A percentile compares a stretch with the other conserved stretches of the same genome.
These are phyloP conservation scores for Clusia tigrina DNA, from an alignment of 2,888 invertebrate genomes.

Conservation along the genomic window DNA sequence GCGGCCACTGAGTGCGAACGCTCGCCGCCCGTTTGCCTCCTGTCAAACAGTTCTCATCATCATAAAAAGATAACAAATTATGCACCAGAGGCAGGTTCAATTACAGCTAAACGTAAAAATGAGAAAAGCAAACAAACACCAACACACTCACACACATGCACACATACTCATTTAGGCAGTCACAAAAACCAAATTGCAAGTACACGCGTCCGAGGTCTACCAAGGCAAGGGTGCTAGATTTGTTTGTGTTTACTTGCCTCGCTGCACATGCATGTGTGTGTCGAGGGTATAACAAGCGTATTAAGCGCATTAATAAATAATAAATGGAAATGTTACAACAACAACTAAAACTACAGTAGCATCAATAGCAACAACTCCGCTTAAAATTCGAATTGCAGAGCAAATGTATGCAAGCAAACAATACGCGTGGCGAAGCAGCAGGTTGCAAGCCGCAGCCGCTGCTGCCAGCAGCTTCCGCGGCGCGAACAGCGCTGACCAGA, in stretches of 20 bases:
- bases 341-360: not conserved
- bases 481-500: not conserved
- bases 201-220: not conserved
- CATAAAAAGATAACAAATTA: too few species aligned
- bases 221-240: not conserved
- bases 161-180: too few species aligned
- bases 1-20: too few species aligned
- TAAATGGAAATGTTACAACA: slow-evolving; percentile 3
- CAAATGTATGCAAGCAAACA: not conserved
- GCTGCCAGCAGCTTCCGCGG: not conserved
- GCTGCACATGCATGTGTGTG: too few species aligned
- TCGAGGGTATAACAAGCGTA: not conserved
- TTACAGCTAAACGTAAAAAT: too few species aligned
- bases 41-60: too few species aligned
- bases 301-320: slow-evolving; percentile 5
- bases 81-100: too few species aligned
- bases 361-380: slow-evolving; percentile 7
- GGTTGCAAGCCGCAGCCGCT: not conserved
- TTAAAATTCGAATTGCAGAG: not conserved
- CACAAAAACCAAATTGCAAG: too few species aligned
- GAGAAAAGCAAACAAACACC: too few species aligned
- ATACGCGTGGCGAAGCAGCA: slow-evolving; percentile 4
- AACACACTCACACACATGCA: too few species aligned
- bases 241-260: not conserved
- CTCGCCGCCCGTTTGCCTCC: too few species aligned